Evolutionary conservation across 1,140 invertebrate species (phyloP), one percentile per base, ranked within the genome.

Genomic region (Nebria ingens): DNA sequence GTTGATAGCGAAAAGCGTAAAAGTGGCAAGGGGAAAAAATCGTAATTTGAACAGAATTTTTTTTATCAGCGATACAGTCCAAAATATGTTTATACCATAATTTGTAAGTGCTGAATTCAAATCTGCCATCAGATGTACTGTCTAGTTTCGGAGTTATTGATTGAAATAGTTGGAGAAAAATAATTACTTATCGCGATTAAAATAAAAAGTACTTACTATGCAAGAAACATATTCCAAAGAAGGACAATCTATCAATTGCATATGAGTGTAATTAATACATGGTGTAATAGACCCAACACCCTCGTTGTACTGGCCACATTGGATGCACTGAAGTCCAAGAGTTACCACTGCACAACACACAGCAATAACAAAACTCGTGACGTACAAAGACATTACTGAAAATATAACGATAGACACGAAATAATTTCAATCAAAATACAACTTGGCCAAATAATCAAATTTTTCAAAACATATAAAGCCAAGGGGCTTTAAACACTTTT

Each of bases 221-320:
- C 86, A 88, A 70, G 79, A 85, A 62, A 76, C 75, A 51, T 81
- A 73, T 53, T 76, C 74, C 49, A 71, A 68, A 51, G 71, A 62
- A 51, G 78, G 78, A 65, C 85, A 87, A 49, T 85, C 79, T 59
- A 79, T 81, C 45, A 87, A 71, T 61, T 80, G 74, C 67, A 79
- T 78, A 63, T 82, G 74, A 58, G 82, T 86, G 61, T 82, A 79
- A 69, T 87, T 87, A 62, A 85, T 79, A 71, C 85, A 87, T 2
- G 86, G 86, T 29, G 86, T 89, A 56, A 89, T 87, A 53, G 84
- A 87, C 34, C 86, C 86, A 3, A 87, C 84, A 9, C 86, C 86
- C 58, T 89, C 86, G 64, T 85, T 89, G 71, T 87, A 89, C 70
- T 85, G 79, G 23, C 86, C 86, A 61, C 86, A 87, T 68, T 83